phyloP scores from a whole-genome alignment of 1,140 invertebrate species.

The Drosophila aff. region DNA sequence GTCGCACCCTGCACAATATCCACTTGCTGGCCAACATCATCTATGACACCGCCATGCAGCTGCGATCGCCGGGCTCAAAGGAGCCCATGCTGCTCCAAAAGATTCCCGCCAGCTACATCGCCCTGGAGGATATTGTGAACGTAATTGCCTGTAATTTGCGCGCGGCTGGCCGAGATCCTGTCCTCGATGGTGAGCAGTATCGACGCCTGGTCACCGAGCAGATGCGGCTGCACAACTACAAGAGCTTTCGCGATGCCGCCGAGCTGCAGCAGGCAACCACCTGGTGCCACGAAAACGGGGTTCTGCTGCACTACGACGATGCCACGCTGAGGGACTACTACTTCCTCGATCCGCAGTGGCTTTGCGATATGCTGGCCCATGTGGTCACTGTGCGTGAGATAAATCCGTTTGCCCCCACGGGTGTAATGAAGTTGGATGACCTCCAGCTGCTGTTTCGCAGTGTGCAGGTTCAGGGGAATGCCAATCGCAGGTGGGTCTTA shows the following conservation, averaged over 20 bases:
- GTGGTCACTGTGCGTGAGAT: slow-evolving; percentile 98
- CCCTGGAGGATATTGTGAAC: slow-evolving; percentile 95
- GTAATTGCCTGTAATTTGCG: slow-evolving; percentile 91
- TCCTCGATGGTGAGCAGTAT: slow-evolving; percentile 95
- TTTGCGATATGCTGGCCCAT: slow-evolving; percentile 98
- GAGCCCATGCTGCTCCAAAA: slow-evolving; percentile 96
- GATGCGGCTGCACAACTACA: slow-evolving; percentile 87
- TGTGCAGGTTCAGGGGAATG: slow-evolving; percentile 83
- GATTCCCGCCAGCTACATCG: slow-evolving; percentile 97
- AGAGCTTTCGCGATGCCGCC: slow-evolving; percentile 90
- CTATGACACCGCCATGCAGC: slow-evolving; percentile 96
- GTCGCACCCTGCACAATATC: slow-evolving; percentile 94
- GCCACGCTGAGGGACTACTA: slow-evolving; percentile 95
- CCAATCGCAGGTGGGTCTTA: slow-evolving; percentile 84
- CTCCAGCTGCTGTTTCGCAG: slow-evolving; percentile 96
- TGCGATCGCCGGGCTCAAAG: slow-evolving; percentile 95
- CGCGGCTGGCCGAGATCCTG: slow-evolving; percentile 91
- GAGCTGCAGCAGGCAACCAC: slow-evolving; percentile 98
- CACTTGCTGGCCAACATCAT: slow-evolving; percentile 96
- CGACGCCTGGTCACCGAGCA: slow-evolving; percentile 89
- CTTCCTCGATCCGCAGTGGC: slow-evolving; percentile 97
- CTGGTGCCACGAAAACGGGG: slow-evolving; percentile 99
- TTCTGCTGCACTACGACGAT: slow-evolving; percentile 99
- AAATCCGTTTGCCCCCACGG: slow-evolving; percentile 96
- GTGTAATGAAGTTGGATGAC: slow-evolving; percentile 97